Conservation (phyloP, 1,140 invertebrate species). For the Andrena cerasifolii region DNA sequence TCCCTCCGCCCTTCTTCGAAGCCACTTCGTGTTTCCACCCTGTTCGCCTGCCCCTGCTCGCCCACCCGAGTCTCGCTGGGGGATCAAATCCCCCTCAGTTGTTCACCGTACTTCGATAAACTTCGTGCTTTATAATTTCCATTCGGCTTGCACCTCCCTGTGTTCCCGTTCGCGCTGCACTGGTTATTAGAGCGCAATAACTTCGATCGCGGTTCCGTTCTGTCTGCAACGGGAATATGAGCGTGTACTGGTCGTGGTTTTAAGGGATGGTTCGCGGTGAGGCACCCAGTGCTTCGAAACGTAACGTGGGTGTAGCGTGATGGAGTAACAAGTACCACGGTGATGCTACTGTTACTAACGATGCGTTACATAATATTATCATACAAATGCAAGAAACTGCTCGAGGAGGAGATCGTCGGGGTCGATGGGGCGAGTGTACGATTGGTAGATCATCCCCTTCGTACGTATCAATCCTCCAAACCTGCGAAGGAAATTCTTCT, state of each 20-base stretch:
- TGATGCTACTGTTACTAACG: neutral
- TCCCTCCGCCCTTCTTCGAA: conserved; percentile 8
- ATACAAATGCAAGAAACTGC: neutral
- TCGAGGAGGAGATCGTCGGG: neutral
- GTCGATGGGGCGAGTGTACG: neutral
- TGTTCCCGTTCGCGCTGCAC: neutral
- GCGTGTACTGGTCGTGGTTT: neutral
- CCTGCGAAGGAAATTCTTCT: too few relatives aligned
- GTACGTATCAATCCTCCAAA: too few relatives aligned
- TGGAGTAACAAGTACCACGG: neutral
- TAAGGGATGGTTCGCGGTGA: neutral
- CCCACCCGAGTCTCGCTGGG: too few relatives aligned
- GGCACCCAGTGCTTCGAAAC: neutral
- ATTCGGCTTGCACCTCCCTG: neutral
- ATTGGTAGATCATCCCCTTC: too few relatives aligned
- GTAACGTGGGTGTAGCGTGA: neutral
- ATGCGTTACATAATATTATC: neutral
- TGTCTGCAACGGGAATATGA: too few relatives aligned
- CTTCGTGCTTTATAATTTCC: conserved; percentile 41
- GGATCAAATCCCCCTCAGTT: neutral
- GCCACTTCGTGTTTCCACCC: neutral
- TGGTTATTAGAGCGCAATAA: conserved; percentile 22
- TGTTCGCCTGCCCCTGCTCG: neutral
- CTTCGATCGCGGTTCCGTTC: neutral
- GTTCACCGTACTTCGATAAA: neutral